phyloP scores from a whole-genome alignment of 2,888 invertebrate species.

The Marasmarcha lunaedactyla region DNA sequence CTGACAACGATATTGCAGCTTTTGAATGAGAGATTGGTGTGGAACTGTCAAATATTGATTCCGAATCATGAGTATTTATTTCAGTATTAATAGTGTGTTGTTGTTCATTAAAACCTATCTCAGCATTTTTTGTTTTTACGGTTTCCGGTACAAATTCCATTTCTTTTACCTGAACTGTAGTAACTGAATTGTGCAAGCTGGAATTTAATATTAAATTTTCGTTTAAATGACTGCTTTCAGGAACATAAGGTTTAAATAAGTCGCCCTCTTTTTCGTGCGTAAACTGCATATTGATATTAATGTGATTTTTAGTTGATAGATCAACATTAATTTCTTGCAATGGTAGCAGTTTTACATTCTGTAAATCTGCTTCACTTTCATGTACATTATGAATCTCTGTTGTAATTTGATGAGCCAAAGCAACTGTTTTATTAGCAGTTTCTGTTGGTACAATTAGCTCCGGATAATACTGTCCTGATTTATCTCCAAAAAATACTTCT shows the following conservation, averaged over 20 bases:
- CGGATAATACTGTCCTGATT: slow-evolving; percentile 82
- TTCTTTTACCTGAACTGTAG: slow-evolving; percentile 76
- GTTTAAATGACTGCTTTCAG: slow-evolving; percentile 33
- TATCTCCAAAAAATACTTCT: slow-evolving; percentile 77
- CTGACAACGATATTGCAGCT: slow-evolving; percentile 59
- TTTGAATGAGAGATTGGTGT: slow-evolving; percentile 42
- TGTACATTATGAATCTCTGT: slow-evolving; percentile 75
- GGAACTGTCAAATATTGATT: slow-evolving; percentile 51
- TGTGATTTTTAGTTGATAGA: slow-evolving; percentile 71
- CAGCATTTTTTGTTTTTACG: slow-evolving; percentile 64
- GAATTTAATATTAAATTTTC: slow-evolving; percentile 49
- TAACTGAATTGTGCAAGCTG: slow-evolving; percentile 70
- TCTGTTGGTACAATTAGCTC: slow-evolving; percentile 85
- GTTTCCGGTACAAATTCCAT: slow-evolving; percentile 60
- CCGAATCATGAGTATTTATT: slow-evolving; percentile 72
- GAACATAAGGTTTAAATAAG: slow-evolving; percentile 42
- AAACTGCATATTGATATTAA: slow-evolving; percentile 65
- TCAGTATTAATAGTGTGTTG: slow-evolving; percentile 71
- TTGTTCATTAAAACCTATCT: slow-evolving; percentile 71
- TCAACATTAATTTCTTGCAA: slow-evolving; percentile 72
- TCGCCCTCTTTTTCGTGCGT: slow-evolving; percentile 76
- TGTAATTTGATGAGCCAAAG: slow-evolving; percentile 74
- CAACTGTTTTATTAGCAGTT: slow-evolving; percentile 74
- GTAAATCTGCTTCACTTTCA: slow-evolving; percentile 76
- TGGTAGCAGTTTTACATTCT: slow-evolving; percentile 70